Base-by-base conservation (phyloP, 2,113 vertebrate genomes). In the Egretta garzetta region DNA sequence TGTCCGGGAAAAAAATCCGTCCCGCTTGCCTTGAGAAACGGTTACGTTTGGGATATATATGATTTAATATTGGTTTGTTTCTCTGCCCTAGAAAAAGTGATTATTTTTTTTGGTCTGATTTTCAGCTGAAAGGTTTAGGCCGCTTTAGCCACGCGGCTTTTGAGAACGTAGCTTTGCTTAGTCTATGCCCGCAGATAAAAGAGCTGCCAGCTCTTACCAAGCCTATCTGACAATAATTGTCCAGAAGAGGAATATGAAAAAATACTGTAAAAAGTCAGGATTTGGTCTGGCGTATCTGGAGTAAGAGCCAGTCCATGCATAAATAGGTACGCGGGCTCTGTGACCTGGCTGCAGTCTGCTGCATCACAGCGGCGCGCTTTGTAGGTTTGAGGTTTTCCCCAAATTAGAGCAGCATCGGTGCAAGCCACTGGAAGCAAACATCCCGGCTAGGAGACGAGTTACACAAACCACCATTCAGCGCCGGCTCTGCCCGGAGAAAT, bases 311-410 rank as follows among this genome's bases (percentile, higher is more conserved):
- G 47, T 5, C 59, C 8, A 2, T 5, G 23, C 33, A 12, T 2
- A 15, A 45, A 16, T 3, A 4, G 8, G 13, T 18, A 16, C 0
- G 0, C 60, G 67, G 30, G 60, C 68, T 55, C 75, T 10, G 49
- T 22, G 60, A 41, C 67, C 67, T 55, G 6, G 5, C 75, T 27
- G 59, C 88, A 41, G 80, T 0, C 10, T 6, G 32, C 33, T 28
- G 35, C 95, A 74, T 35, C 14, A 0, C 88, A 32, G 72, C 72
- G 28, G 1, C 3, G 0, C 3, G 21, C 86, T 76, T 24, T 24
- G 84, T 8, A 94, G 94, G 77, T 92, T 91, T 88, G 96, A 95
- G 95, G 86, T 84, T 95, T 95, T 11, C 88, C 91, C 95, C 88
- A 94, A 75, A 90, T 94, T 80, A 74, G 83, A 43, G 20, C 86